Evolutionary conservation across 2,888 invertebrate genomes (phyloP).

Genomic region (Drosophila nr. fundita): DNA sequence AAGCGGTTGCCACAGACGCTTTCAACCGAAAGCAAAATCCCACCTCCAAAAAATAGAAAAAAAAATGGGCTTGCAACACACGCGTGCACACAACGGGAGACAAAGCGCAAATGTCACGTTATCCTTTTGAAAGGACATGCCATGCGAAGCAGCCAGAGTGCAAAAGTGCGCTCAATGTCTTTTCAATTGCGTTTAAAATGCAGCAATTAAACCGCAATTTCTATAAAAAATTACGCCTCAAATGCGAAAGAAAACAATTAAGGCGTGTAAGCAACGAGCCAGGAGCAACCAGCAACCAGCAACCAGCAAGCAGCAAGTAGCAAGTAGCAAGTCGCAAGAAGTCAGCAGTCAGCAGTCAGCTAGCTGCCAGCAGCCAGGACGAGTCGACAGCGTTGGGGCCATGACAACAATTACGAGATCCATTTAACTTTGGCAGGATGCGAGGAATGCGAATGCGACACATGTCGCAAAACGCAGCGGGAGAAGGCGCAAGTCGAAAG

Average conservation of each 20-base stretch:
- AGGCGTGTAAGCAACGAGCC: slow-evolving; percentile 36
- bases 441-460: slow-evolving; percentile 79
- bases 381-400: slow-evolving; percentile 39
- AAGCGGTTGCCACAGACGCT: neutral
- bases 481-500: slow-evolving; percentile 54
- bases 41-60: neutral
- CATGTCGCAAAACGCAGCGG: slow-evolving; percentile 78
- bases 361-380: slow-evolving; percentile 25
- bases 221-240: slow-evolving; percentile 69
- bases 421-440: slow-evolving; percentile 80
- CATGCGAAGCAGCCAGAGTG: slow-evolving; percentile 23
- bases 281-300: slow-evolving; percentile 1
- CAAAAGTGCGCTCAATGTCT: slow-evolving; percentile 64
- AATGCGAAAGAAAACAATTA: slow-evolving; percentile 69
- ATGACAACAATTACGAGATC: slow-evolving; percentile 80
- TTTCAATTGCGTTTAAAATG: slow-evolving; percentile 78
- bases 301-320: neutral
- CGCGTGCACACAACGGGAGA: slow-evolving; percentile 20
- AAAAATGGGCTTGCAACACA: slow-evolving; percentile 1
- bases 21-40: neutral
- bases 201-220: slow-evolving; percentile 80
- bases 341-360: slow-evolving; percentile 21
- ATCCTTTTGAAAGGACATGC: slow-evolving; percentile 59
- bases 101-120: slow-evolving; percentile 71
- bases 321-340: neutral